Percentiles rank a stretch among this genome's conserved stretches.
Evolutionary conservation across 2,113 vertebrate genomes (phyloP).

Genomic region (Mormyrus lacerda): DNA sequence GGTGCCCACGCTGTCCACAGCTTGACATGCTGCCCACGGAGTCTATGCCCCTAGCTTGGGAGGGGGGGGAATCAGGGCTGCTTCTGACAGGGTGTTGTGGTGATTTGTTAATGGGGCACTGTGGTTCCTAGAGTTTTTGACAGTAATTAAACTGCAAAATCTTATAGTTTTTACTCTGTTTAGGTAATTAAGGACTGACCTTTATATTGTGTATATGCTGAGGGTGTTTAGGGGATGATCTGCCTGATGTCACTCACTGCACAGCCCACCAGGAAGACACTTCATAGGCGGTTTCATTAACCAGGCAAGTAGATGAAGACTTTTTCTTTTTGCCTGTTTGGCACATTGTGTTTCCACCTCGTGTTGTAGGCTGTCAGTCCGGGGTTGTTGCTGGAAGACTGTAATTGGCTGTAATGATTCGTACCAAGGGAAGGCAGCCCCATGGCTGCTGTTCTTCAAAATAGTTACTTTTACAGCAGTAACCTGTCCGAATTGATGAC

Average conservation of each 20-base stretch:
- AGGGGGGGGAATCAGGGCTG: neutral
- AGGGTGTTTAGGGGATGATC: neutral
- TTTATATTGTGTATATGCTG: neutral
- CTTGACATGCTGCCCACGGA: neutral
- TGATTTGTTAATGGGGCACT: neutral
- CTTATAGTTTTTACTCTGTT: neutral
- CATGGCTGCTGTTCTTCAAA: neutral
- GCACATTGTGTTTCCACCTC: neutral
- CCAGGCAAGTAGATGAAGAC: neutral
- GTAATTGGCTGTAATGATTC: neutral
- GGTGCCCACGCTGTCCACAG: neutral
- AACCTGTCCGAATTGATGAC: neutral
- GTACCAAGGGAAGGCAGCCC: neutral
- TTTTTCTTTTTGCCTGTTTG: neutral
- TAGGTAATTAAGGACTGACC: neutral
- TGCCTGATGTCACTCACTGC: neutral
- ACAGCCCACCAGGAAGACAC: neutral
- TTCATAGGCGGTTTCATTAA: neutral
- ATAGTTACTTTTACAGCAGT: neutral
- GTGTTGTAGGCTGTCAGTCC: neutral
- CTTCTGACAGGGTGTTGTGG: neutral
- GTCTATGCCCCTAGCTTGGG: neutral
- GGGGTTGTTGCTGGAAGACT: neutral
- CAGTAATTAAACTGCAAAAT: neutral
- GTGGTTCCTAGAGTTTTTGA: neutral